A percentile compares a stretch with the other conserved stretches of the same genome.
phyloP scores from a whole-genome alignment of 2,888 invertebrate species.

The Lottia scabra region DNA sequence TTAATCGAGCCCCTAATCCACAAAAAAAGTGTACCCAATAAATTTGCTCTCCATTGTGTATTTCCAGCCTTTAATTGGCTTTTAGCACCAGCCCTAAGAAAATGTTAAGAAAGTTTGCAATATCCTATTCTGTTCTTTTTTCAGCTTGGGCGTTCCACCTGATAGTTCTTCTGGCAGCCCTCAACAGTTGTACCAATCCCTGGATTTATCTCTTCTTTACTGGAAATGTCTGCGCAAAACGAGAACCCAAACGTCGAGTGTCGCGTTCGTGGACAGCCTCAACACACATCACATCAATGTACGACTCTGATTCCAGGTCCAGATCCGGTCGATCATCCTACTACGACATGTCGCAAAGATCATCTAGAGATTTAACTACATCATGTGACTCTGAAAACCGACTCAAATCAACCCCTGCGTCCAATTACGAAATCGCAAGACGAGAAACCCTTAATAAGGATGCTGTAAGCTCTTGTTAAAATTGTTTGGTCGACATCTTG shows the following conservation, averaged over 20 bases:
- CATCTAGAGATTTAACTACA: constrained; percentile 14
- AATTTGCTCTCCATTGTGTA: too few relatives aligned
- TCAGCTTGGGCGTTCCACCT: constrained; percentile 58
- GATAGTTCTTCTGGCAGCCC: constrained; percentile 67
- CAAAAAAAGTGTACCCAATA: too few relatives aligned
- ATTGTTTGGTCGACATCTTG: too few relatives aligned
- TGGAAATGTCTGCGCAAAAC: constrained; percentile 51
- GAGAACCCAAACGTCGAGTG: constrained; percentile 15
- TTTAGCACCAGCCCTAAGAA: too few relatives aligned
- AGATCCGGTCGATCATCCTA: constrained; percentile 14
- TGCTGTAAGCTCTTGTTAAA: too few relatives aligned
- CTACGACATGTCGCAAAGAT: constrained; percentile 23
- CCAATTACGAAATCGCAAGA: too few relatives aligned
- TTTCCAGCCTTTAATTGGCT: too few relatives aligned
- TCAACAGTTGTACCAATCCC: constrained; percentile 79
- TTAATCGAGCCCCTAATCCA: too few relatives aligned
- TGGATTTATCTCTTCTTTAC: constrained; percentile 73
- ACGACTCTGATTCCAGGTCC: constrained; percentile 19
- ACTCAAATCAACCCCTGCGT: too few relatives aligned
- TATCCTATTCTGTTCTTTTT: constrained; percentile 18
- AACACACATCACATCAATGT: constrained; percentile 31
- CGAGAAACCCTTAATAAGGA: too few relatives aligned
- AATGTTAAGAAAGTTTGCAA: too few relatives aligned
- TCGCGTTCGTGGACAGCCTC: constrained; percentile 34
- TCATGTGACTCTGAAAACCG: not conserved